Percentiles rank a stretch among this genome's conserved stretches.
Conservation (phyloP, 53 echinoderm and acorn worm species). For the Hippasteria phrygiana region DNA sequence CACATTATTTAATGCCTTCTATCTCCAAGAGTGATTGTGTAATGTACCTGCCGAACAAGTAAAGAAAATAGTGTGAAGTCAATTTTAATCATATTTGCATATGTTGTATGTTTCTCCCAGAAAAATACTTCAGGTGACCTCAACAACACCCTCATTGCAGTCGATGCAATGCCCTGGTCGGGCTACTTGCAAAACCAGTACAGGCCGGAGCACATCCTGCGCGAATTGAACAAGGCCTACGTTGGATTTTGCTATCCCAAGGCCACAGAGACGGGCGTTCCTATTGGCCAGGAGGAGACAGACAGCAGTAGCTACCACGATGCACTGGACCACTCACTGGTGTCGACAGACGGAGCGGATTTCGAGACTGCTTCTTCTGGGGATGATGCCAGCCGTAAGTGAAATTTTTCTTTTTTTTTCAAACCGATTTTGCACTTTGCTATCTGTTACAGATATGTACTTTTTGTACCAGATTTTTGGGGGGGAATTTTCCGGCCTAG, state of each 20-base stretch:
- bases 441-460: too few species aligned
- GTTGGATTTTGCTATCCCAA: conserved; percentile 73
- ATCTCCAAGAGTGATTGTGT: too few species aligned
- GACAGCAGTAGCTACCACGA: conserved; percentile 75
- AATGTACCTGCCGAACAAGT: too few species aligned
- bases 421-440: too few species aligned
- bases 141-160: conserved; percentile 74
- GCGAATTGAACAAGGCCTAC: conserved; percentile 91
- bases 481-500: too few species aligned
- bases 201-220: conserved; percentile 59
- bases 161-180: conserved; percentile 75
- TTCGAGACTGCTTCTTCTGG: conserved; percentile 91
- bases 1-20: too few species aligned
- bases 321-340: conserved; percentile 79
- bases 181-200: conserved; percentile 72
- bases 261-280: not conserved
- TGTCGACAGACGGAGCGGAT: conserved; percentile 79
- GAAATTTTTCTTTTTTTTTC: too few species aligned
- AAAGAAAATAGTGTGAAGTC: not conserved
- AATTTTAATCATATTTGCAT: not conserved
- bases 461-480: too few species aligned
- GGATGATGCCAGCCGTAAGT: conserved; percentile 58
- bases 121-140: conserved; percentile 67
- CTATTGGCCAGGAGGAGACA: conserved; percentile 26
- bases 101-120: conserved; percentile 38